Conservation (phyloP, 2,888 invertebrate genomes). For the Athrips mouffetella region DNA sequence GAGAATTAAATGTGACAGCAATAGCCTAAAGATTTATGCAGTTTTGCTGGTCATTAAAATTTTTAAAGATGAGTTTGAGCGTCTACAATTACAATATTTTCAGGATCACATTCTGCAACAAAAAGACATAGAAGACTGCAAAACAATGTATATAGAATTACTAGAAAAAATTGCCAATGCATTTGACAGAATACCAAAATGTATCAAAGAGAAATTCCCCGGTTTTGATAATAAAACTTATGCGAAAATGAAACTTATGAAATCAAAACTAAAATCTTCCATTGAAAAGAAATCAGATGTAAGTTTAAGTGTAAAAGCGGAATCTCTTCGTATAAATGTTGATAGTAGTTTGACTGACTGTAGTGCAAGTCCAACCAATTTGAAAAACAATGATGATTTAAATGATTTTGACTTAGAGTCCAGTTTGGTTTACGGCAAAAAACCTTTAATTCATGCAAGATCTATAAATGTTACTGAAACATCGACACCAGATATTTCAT, state of each 20-base stretch:
- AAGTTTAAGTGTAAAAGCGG: conserved; percentile 25
- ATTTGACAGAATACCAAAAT: conserved; percentile 81
- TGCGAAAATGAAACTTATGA: conserved; percentile 75
- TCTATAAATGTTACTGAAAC: conserved; percentile 30
- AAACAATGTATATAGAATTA: conserved; percentile 77
- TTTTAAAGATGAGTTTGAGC: too few species aligned
- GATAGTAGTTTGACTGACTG: conserved; percentile 30
- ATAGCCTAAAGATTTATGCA: too few species aligned
- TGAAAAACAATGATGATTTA: conserved; percentile 37
- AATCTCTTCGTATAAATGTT: conserved; percentile 22
- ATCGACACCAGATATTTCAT: conserved; percentile 50
- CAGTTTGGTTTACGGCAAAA: conserved; percentile 33
- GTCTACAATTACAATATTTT: too few species aligned
- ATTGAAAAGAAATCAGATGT: conserved; percentile 58
- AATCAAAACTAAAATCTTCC: conserved; percentile 75
- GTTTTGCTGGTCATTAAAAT: too few species aligned
- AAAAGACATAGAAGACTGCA: conserved; percentile 52
- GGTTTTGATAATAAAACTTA: conserved; percentile 78
- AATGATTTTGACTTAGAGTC: conserved; percentile 45
- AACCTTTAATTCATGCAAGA: conserved; percentile 19
- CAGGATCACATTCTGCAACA: conserved; percentile 33
- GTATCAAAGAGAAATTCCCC: conserved; percentile 79
- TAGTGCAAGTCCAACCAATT: conserved; percentile 35
- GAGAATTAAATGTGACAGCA: too few species aligned
- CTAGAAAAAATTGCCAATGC: conserved; percentile 81